Evolutionary conservation across 1,140 invertebrate species (phyloP).

Genomic region (Neuroterus valhalla): DNA sequence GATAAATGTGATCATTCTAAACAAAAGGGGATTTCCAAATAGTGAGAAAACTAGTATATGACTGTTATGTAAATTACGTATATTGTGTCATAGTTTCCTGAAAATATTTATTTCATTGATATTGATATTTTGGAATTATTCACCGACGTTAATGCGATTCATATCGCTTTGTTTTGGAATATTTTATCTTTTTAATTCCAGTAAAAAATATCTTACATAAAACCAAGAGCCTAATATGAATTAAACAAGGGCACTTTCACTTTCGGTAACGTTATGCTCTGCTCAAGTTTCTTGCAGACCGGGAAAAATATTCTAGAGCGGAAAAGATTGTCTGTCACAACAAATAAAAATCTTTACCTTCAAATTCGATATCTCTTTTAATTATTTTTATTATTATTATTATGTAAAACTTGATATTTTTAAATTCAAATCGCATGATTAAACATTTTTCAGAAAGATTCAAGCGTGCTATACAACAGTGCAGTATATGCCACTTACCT

Average conservation of each 20-base stretch:
- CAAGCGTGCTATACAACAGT: no score
- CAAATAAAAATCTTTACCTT: background rate
- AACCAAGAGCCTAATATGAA: background rate
- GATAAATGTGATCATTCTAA: no score
- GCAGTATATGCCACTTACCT: no score
- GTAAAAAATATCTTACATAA: background rate
- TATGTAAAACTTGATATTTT: background rate
- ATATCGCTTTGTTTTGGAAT: no score
- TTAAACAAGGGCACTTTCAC: slow-evolving; percentile 11
- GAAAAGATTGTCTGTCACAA: slow-evolving; percentile 24
- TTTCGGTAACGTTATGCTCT: background rate
- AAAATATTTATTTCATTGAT: no score
- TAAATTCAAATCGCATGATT: no score
- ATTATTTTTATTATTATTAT: background rate
- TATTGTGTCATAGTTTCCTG: background rate
- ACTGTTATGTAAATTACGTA: no score
- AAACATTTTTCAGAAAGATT: no score
- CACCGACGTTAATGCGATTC: no score
- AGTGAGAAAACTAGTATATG: no score
- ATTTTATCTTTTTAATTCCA: background rate
- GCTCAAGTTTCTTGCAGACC: background rate
- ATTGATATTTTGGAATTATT: no score
- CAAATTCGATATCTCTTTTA: background rate
- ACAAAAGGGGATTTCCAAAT: no score
- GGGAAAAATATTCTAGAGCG: slow-evolving; percentile 25